Evolutionary conservation across 2,797 vertebrate species (phyloP), one percentile per base, ranked within the genome.

Genomic region (Anableps anableps): DNA sequence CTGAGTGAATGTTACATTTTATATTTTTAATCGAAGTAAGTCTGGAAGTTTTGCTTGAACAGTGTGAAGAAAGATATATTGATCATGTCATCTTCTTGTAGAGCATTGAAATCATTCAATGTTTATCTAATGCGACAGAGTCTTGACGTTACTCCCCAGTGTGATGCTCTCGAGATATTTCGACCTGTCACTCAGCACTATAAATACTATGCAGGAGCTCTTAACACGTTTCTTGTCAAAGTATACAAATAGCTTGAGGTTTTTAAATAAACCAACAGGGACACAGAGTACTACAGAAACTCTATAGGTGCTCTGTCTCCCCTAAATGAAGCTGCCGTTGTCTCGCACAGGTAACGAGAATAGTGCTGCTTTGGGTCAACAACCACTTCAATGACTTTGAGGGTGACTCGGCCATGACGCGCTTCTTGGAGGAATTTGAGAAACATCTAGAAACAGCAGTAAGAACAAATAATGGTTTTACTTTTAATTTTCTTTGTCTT

Each of bases 331-430:
- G 66, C 75, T 76, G 55, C 80, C 73, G 31, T 79, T 68, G 31
- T 89, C 38, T 80, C 13, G 80, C 51, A 34, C 88, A 99, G 98
- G 98, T 99, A 17, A 99, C 98, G 0, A 95, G 98, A 84, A 98
- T 99, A 74, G 97, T 99, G 53, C 92, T 99, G 55, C 94, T 99
- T 84, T 99, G 98, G 98, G 98, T 99, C 86, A 99, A 99, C 94
- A 99, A 99, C 93, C 98, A 99, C 89, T 99, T 99, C 91, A 99
- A 99, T 85, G 98, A 99, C 94, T 99, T 99, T 91, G 98, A 99
- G 93, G 98, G 97, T 19, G 96, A 99, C 91, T 95, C 95, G n/a
- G 97, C 96, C 71, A 99, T 99, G 98, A 98, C 97, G 3, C 96
- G 90, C 76, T 99, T 99, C 94, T 93, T 99, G 85, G 98, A 99